phyloP scores from a whole-genome alignment of 1,140 invertebrate genomes.

The Drosophila nigromelanica region DNA sequence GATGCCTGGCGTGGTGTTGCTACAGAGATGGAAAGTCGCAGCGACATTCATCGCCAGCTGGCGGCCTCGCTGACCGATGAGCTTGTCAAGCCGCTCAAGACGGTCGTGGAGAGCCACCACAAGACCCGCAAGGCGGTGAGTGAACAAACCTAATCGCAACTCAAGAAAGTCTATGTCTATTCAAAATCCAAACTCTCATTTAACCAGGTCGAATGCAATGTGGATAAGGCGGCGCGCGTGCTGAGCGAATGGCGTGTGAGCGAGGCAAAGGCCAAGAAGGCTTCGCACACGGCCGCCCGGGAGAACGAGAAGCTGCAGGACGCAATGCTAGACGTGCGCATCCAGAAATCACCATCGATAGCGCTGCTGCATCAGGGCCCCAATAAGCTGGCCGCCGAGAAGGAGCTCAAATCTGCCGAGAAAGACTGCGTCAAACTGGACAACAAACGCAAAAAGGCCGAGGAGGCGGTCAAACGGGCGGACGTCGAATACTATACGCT shows the following conservation, averaged over 20 bases:
- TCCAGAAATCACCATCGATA: conserved; percentile 84
- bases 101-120: conserved; percentile 89
- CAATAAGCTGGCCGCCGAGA: conserved; percentile 79
- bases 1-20: conserved; percentile 95
- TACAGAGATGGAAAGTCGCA: conserved; percentile 94
- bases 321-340: conserved; percentile 85
- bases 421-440: conserved; percentile 89
- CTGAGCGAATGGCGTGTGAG: conserved; percentile 93
- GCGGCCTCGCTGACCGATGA: conserved; percentile 92
- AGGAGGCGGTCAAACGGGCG: conserved; percentile 94
- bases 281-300: conserved; percentile 91
- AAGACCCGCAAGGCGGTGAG: conserved; percentile 90
- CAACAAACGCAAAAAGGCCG: conserved; percentile 94
- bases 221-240: conserved; percentile 93
- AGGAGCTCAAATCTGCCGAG: conserved; percentile 84
- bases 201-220: conserved; percentile 89
- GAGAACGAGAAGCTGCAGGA: conserved; percentile 96
- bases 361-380: conserved; percentile 84
- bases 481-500: conserved; percentile 97
- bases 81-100: conserved; percentile 94
- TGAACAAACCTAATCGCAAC: background rate
- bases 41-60: conserved; percentile 93
- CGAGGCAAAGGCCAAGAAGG: conserved; percentile 94
- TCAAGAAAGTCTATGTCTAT: background rate
- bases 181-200: background rate